Base-by-base conservation (phyloP, 2,888 invertebrate species). In the Andrena flavipes region DNA sequence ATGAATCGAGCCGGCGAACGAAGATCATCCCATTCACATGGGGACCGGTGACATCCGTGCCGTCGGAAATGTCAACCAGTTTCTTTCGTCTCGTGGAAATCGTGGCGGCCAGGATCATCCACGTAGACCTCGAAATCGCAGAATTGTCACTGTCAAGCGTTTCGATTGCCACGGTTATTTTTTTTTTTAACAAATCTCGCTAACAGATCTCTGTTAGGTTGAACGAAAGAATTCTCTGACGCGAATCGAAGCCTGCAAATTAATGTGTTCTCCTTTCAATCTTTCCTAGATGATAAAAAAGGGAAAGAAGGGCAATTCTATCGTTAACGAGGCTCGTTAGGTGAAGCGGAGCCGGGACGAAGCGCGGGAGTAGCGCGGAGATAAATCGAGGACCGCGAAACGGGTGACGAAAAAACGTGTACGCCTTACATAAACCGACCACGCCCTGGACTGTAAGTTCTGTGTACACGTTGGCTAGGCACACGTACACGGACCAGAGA, bases 371-470 rank as follows among this genome's bases (percentile, higher is more conserved):
- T 76, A 76, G 56, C 65, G 60, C 56, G 49, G 82, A 79, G 84
- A 85, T 85, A 85, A 74, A 84, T 86, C 75, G 87, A 74, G 85
- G 87, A 85, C 87, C 90, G 78, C 85, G 76, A 87, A 79, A 85
- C 78, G 68, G 86, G 91, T 92, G 92, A 92, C 91, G 92, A 93
- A 93, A 93, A 92, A 93, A 92, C 86, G 85, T 90, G 86, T 86
- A 77, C 89, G 90, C 82, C 92, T 93, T 93, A 93, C 92, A 93
- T 93, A 93, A 93, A 93, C 84, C 91, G 90, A 91, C 93, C 93
- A 93, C 93, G 92, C 93, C 93, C 92, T 92, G 90, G 79, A 26
- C 81, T 85, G 84, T 77, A 72, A 69, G 89, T 88, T 84, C 86
- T 84, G 84, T 81, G 73, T 84, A 69, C 71, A 79, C 80, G 69